Base-by-base conservation (phyloP, 1,140 invertebrate genomes). In the Pemphigus obesinymphae region DNA sequence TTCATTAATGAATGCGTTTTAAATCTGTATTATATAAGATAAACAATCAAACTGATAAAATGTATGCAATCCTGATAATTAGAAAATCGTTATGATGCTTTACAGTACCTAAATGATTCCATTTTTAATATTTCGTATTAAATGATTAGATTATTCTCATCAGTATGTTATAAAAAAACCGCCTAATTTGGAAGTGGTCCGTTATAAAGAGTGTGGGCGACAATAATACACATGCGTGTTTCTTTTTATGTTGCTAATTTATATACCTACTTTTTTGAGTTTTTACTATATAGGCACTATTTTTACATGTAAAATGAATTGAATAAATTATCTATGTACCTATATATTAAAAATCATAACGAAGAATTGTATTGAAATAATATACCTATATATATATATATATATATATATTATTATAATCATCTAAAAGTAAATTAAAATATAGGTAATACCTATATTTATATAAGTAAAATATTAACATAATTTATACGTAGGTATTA, bases 161-260 rank as follows among this genome's bases (percentile, higher is more conserved):
- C 26, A 31, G 26, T 73, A 31, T 48, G 5, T 40, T 29, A 31
- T 40, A 78, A 61, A 80, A 53, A 63, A 29, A 55, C n/a, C 20
- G 7, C 55, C 40, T 29, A 80, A 61, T 80, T 80, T 63, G 37
- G 76, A 43, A 58, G 23, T 43, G 53, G 76, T 80, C 76, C 76
- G 76, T 80, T 80, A 78, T 58, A 61, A 43, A 43, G 13, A 26
- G 20, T 45, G 76, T 80, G 55, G 76, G 76, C 23, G 55, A 61
- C 34, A 20, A 50, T 43, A 26, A 63, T 61, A n/a, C 75, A 80
- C 76, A 37, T 61, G 76, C 37, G 75, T 78, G 76, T 45, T 61
- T n/a, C 20, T 80, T 20, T 29, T 40, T 78, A 37, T 70, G 66
- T n/a, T 66, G 17, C n/a, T 70, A 70, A 55, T 55, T 26, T 4